Evolutionary conservation across 2,113 vertebrate genomes (phyloP), one percentile per base, ranked within the genome.

Genomic region (Engystomops pustulosus): DNA sequence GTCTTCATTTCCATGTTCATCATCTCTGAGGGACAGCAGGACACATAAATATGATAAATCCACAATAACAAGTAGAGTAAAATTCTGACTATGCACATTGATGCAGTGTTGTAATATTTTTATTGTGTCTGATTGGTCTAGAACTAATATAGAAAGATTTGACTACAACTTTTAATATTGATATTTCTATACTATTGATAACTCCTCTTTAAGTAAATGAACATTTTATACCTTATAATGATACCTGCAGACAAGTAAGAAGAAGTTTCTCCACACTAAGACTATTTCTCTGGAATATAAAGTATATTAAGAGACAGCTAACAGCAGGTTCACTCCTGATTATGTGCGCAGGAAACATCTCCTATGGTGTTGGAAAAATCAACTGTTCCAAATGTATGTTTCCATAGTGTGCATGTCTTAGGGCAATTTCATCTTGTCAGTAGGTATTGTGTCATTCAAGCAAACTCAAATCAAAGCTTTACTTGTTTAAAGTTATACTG

Each of bases 291-390:
- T 44, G 15, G 80, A 70, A 82, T 72, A 72, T 55, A 58, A 82
- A 82, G 55, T 69, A 60, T 34, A 82, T 82, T 82, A 72, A 45
- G 67, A 82, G 80, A 72, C 32, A 82, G 34, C 71, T 53, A 82
- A 70, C 80, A 82, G 80, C 80, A 82, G 68, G 80, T 25, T 58
- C 34, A 45, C 49, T 60, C 10, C 80, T 72, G 69, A 82, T 82
- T 82, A 82, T 72, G 69, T 82, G 51, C 80, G 60, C 36, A 72
- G 69, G 80, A 82, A 82, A 82, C 69, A 82, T 82, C 80, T 72
- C 80, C 80, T 60, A 72, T 47, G 14, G 80, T 44, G 80, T n/a
- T 45, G 14, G 36, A 30, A 71, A 53, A 58, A 55, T 55, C 68
- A 18, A 58, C 80, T 38, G 15, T 72, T 82, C 80, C 68, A 44